These are phyloP conservation scores for Caiman crocodilus DNA, from an alignment of 2,797 vertebrate genomes.

Conservation along the genomic window DNA sequence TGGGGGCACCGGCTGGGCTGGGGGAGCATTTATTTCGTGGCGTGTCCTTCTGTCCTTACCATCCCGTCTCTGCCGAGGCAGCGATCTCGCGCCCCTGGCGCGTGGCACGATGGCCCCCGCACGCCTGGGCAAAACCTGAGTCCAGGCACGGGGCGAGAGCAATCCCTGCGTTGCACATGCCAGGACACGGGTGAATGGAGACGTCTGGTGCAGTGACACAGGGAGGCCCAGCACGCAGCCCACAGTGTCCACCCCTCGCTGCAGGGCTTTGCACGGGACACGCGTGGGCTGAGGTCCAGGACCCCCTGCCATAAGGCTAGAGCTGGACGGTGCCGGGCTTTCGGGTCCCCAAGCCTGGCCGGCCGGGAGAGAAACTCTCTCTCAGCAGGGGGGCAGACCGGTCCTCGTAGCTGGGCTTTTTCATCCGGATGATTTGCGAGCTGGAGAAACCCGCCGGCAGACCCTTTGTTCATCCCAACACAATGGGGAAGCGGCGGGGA, in stretches of 20 bases:
- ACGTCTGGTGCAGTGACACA: too few relatives aligned
- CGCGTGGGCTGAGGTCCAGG: too few relatives aligned
- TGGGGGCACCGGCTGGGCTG: background rate
- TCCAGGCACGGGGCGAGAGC: too few relatives aligned
- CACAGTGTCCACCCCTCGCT: too few relatives aligned
- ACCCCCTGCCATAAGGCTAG: too few relatives aligned
- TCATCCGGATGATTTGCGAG: accelerated
- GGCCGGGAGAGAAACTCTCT: background rate
- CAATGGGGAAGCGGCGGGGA: background rate
- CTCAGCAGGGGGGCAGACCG: accelerated
- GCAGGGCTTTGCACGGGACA: too few relatives aligned
- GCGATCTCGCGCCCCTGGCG: background rate
- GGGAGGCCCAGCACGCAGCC: too few relatives aligned
- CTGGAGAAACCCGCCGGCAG: accelerated
- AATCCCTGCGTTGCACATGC: background rate
- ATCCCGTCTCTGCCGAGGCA: background rate
- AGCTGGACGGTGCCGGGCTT: too few relatives aligned
- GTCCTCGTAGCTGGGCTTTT: background rate
- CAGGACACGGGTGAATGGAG: accelerated
- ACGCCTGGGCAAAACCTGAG: too few relatives aligned
- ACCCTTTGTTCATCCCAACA: background rate
- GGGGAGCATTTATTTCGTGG: background rate
- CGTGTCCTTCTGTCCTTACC: background rate
- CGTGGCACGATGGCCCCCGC: background rate
- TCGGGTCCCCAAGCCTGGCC: background rate